Evolutionary conservation across 2,888 invertebrate species (phyloP), one percentile per base, ranked within the genome.

Genomic region (Pharmacophagus antenor): DNA sequence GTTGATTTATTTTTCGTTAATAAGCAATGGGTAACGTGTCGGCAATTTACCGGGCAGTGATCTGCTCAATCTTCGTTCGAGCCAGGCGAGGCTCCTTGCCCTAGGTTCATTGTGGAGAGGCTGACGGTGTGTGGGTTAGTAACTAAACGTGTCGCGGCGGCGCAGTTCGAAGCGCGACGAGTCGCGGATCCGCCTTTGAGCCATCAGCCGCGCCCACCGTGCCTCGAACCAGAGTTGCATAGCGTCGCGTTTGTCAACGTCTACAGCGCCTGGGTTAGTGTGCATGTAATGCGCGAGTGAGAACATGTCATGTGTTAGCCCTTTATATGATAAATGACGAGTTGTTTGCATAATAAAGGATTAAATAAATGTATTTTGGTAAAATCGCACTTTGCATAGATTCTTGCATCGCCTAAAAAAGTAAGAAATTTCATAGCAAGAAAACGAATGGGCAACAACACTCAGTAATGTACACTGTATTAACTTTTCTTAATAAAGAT

Each of bases 181-280:
- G 2, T 80, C 83, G 8, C 82, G 66, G n/a, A 75, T 71, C 0
- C 84, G 76, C 20, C 87, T 64, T 70, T 84, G 85, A 17, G 86
- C 84, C 57, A 86, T 83, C 1, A 86, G 77, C 41, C 86, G 71
- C 62, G 88, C 85, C 87, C 87, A 87, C 0, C 87, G 77, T 52
- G 85, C 86, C 66, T 87, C 88, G 73, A 88, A 87, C 88, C 88
- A 88, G 27, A 87, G 76, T 77, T 85, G 88, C 88, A 86, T 85
- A 1, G 85, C 85, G 67, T 85, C 87, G 0, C 86, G 79, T 66
- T 86, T 86, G 66, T 85, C 87, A 53, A 73, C 77, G 66, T 83
- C 84, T 25, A 70, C 70, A 25, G 65, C 66, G 52, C 64, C 62
- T 55, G 52, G 31, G 41, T 53, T 52, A 53, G 58, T 61, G 56